Conservation (phyloP, 2,797 vertebrate species). For the Psittacula derbiana region DNA sequence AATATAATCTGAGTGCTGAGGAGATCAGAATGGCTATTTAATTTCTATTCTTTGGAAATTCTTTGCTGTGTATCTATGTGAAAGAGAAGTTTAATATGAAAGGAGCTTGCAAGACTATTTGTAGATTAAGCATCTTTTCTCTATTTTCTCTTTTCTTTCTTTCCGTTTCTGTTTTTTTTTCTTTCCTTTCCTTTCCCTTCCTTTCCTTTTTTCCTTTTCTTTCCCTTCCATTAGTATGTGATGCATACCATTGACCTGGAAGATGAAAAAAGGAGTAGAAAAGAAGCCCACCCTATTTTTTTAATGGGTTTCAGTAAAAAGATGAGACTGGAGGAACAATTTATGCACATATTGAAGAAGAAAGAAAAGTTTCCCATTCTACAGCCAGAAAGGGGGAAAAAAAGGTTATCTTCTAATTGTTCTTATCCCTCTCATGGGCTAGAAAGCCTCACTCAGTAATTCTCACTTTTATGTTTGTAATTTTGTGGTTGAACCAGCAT, state of each 20-base stretch:
- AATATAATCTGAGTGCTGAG: background rate
- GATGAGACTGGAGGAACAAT: background rate
- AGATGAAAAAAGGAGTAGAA: background rate
- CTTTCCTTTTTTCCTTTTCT: fast-evolving
- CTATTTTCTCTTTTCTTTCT: fast-evolving
- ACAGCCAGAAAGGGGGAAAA: background rate
- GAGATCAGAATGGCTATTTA: background rate
- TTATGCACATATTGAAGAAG: background rate
- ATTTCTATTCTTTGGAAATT: background rate
- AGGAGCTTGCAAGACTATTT: background rate
- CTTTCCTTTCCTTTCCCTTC: too few relatives aligned
- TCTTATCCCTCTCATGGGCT: conserved; percentile 24
- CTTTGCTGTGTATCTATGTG: background rate
- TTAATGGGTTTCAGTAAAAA: background rate
- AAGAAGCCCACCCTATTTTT: background rate
- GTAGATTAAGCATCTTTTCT: background rate
- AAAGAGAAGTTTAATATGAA: background rate
- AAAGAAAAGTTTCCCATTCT: background rate
- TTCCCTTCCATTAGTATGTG: background rate
- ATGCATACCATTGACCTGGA: background rate
- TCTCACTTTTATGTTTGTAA: conserved; percentile 47
- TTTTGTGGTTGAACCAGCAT: conserved; percentile 59
- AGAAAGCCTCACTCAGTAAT: conserved; percentile 42
- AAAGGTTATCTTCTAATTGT: background rate
- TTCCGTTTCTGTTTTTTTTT: fast-evolving